These are phyloP conservation scores for Rana temporaria DNA, from an alignment of 2,113 vertebrate species.

Conservation along the genomic window DNA sequence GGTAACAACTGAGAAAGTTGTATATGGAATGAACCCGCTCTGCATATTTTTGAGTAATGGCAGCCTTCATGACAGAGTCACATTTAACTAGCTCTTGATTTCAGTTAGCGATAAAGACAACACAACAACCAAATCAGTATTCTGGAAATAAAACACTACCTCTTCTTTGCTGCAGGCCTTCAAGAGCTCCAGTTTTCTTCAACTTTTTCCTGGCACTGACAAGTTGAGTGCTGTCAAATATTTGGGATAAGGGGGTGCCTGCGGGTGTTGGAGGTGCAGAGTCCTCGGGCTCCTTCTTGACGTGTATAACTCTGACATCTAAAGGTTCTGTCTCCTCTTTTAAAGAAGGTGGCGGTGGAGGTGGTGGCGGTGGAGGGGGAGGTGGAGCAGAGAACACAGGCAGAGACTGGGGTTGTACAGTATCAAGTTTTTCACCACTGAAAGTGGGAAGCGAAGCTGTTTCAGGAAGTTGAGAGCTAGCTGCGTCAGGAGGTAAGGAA, in stretches of 20 bases:
- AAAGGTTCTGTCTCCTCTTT: constrained; percentile 69
- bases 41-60: too few species aligned
- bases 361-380: constrained; percentile 59
- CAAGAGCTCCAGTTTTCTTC: constrained; percentile 86
- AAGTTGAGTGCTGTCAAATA: constrained; percentile 95
- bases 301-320: constrained; percentile 62
- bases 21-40: too few species aligned
- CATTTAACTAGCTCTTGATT: too few species aligned
- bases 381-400: constrained; percentile 63
- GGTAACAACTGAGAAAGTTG: too few species aligned
- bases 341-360: constrained; percentile 68
- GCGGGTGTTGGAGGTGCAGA: constrained; percentile 70
- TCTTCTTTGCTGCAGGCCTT: constrained; percentile 89
- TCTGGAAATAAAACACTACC: constrained; percentile 68
- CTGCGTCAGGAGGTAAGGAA: constrained; percentile 74
- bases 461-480: constrained; percentile 66
- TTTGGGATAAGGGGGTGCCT: constrained; percentile 76
- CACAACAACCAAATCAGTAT: too few species aligned
- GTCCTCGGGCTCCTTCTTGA: constrained; percentile 68
- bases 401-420: constrained; percentile 63
- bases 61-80: too few species aligned
- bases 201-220: constrained; percentile 92
- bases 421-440: constrained; percentile 64
- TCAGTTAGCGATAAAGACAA: too few species aligned
- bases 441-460: constrained; percentile 66